Evolutionary conservation across 2,888 invertebrate species (phyloP), one percentile per base, ranked within the genome.

Genomic region (Lasioglossum morio): DNA sequence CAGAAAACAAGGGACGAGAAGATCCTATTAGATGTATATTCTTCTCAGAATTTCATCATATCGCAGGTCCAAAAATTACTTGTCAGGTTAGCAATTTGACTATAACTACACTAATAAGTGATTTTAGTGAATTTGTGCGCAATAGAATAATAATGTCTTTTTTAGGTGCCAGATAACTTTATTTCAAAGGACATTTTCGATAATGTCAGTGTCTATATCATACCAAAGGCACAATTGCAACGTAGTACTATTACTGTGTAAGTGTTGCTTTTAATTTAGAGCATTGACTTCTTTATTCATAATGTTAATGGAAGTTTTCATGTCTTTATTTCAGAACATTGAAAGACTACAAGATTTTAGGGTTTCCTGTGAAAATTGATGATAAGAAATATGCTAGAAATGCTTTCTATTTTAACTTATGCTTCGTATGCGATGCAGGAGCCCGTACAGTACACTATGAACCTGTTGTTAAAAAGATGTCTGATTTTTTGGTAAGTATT

Each of bases 161-260:
- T 74, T 77, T 94, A 98, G 97, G 98, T 98, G 82, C 99, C 99
- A 10, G 97, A 98, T 92, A 98, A 98, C 94, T 98, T 97, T 94
- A 97, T 99, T 74, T 98, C 98, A 0, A 99, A 99, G 95, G 99
- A 99, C 92, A 96, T 98, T 34, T 99, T 99, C 96, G 99, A 99
- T 96, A 97, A 98, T 83, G 97, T 99, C 82, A 98, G 98, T 94
- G 98, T 98, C 40, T 99, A 98, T 94, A 98, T 99, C 88, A 99
- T 99, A 94, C 99, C 99, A 5, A 99, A 99, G 95, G 98, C 98
- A 46, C 98, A 99, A 93, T 96, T 99, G 57, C 98, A 98, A 94
- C 96, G 98, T 90, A 98, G 98, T 94, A 97, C 98, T 14, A 97
- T 99, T 94, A 99, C 99, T 12, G 98, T 99, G 97, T 98, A 96